Percentiles rank a stretch among this genome's conserved stretches.
Conservation (phyloP, 53 echinoderm and acorn worm genomes). For the Luidia sarsii region DNA sequence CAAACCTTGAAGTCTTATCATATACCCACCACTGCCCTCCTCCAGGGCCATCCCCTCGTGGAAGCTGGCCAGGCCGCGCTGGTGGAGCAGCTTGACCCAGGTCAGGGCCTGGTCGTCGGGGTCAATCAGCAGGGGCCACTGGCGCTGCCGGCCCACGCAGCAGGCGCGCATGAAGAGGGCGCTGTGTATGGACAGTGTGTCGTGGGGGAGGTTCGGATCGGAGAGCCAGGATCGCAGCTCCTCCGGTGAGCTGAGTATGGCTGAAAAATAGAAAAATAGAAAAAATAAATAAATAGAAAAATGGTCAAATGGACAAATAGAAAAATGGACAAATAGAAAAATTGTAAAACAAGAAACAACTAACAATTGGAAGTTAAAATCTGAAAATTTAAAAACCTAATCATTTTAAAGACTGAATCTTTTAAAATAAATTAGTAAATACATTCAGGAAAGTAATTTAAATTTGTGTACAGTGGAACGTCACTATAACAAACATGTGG, state of each 20-base stretch:
- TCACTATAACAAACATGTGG: too few species aligned
- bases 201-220: conserved; percentile 51
- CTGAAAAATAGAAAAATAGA: conserved; percentile 21
- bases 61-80: conserved; percentile 73
- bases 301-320: too few species aligned
- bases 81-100: conserved; percentile 85
- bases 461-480: too few species aligned
- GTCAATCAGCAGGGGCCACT: conserved; percentile 94
- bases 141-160: conserved; percentile 72
- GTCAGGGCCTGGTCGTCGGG: conserved; percentile 87
- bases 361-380: too few species aligned
- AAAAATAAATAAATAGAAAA: too few species aligned
- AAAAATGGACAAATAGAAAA: too few species aligned
- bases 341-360: too few species aligned
- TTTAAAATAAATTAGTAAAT: too few species aligned
- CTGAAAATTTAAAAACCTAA: too few species aligned
- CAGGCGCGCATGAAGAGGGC: conserved; percentile 84
- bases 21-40: conserved; percentile 32
- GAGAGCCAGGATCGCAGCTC: conserved; percentile 78
- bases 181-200: conserved; percentile 68
- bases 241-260: conserved; percentile 70
- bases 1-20: too few species aligned
- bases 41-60: conserved; percentile 62
- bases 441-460: too few species aligned
- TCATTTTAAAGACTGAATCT: too few species aligned